These are phyloP conservation scores for Tupaia tana DNA, from an alignment of 2,113 vertebrate species.

Conservation along the genomic window DNA sequence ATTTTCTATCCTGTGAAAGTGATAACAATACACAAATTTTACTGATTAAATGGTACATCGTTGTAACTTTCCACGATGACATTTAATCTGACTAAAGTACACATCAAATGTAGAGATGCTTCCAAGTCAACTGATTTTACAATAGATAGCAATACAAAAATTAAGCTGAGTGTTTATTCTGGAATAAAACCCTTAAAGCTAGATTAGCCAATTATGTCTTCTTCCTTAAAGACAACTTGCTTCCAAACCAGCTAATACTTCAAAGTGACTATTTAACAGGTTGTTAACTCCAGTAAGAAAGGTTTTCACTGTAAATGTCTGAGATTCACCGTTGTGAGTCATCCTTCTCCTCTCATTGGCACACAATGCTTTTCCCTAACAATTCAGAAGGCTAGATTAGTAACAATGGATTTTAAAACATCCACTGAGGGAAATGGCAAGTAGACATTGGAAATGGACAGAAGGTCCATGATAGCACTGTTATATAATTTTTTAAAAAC, in stretches of 20 bases:
- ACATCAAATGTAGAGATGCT: not conserved
- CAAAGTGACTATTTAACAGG: not conserved
- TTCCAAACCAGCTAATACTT: not conserved
- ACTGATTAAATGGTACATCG: not conserved
- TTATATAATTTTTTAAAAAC: not conserved
- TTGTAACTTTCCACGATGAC: not conserved
- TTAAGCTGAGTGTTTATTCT: not conserved
- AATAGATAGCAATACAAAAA: not conserved
- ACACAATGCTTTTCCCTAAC: not conserved
- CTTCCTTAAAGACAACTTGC: not conserved
- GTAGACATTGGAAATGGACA: not conserved
- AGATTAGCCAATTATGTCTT: not conserved
- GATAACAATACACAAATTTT: not conserved
- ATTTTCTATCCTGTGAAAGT: not conserved
- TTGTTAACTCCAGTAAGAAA: not conserved
- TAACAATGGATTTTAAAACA: not conserved
- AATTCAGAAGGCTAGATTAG: not conserved
- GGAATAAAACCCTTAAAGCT: not conserved
- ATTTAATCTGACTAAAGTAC: not conserved
- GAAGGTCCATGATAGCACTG: not conserved
- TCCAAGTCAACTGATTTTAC: not conserved
- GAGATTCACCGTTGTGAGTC: not conserved
- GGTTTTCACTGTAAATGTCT: not conserved
- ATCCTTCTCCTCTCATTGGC: not conserved
- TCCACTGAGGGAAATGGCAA: not conserved